A percentile compares a stretch with the other conserved stretches of the same genome.
Evolutionary conservation across 2,888 invertebrate species (phyloP).

Genomic region (Sarcophaga carnaria): DNA sequence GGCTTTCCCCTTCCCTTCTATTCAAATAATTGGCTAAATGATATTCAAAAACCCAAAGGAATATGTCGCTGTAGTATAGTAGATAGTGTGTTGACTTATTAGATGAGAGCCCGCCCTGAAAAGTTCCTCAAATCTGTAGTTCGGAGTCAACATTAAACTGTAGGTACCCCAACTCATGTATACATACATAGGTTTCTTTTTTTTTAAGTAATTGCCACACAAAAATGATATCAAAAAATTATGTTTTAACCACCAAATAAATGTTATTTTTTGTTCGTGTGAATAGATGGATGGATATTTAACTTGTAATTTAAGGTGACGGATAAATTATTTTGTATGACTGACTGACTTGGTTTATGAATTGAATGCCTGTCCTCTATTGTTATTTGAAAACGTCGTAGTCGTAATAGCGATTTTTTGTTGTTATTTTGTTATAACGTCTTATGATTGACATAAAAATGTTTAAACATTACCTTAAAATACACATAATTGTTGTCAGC

Average conservation of each 20-base stretch:
- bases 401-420: neutral
- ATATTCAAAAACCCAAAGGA: no score
- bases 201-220: conserved; percentile 19
- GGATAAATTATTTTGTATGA: neutral
- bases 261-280: conserved; percentile 3
- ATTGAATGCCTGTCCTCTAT: conserved; percentile 1
- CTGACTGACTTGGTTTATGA: conserved; percentile 1
- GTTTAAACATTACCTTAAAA: conserved; percentile 69
- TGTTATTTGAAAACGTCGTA: no score
- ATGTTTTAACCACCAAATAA: neutral
- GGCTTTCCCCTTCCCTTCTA: no score
- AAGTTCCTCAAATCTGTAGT: no score
- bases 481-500: conserved; percentile 62
- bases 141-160: no score
- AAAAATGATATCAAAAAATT: conserved; percentile 43
- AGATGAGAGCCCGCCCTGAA: no score
- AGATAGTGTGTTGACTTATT: no score
- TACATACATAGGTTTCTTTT: neutral
- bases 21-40: no score
- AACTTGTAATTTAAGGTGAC: conserved; percentile 15
- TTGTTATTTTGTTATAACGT: conserved; percentile 40
- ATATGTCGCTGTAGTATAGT: no score
- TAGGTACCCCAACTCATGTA: no score
- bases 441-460: conserved; percentile 69
- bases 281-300: neutral